Percentiles rank a stretch among this genome's conserved stretches.
phyloP scores from a whole-genome alignment of 2,113 vertebrate species.

The Ophthalmotilapia sp. region DNA sequence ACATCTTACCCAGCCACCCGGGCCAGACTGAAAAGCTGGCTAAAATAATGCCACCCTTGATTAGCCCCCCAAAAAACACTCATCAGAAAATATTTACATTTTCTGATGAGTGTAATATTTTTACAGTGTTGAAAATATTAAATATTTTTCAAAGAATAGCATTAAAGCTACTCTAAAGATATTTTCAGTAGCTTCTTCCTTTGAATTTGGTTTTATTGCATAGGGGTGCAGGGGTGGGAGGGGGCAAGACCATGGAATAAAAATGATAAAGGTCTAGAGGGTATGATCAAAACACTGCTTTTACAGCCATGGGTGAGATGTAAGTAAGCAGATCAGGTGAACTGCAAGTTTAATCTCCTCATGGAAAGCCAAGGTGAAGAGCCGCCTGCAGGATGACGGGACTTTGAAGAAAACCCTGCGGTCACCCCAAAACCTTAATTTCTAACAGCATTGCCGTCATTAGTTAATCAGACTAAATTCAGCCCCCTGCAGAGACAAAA shows the following conservation, averaged over 20 bases:
- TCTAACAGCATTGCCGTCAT: conserved; percentile 83
- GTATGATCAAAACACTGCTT: neutral
- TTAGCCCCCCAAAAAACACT: neutral
- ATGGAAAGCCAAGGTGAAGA: conserved; percentile 75
- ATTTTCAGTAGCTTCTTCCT: neutral
- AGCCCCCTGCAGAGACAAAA: conserved; percentile 75
- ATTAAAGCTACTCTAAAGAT: neutral
- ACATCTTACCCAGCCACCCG: conserved; percentile 31
- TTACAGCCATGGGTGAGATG: neutral
- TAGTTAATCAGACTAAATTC: conserved; percentile 84
- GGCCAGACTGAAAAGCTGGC: conserved; percentile 24
- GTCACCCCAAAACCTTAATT: conserved; percentile 69
- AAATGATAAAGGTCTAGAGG: neutral
- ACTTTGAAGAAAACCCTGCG: conserved; percentile 72
- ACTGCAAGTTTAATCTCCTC: conserved; percentile 85
- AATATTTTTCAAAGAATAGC: neutral
- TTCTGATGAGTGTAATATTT: too few species aligned
- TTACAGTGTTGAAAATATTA: neutral
- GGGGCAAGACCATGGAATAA: neutral
- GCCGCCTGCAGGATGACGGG: conserved; percentile 69
- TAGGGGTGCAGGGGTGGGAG: neutral
- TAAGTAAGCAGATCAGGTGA: conserved; percentile 60
- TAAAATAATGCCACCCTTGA: conserved; percentile 28
- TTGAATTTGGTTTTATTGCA: neutral
- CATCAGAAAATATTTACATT: neutral